phyloP scores from a whole-genome alignment of 92 coral and sea anemone species.

The Montipora capitata region DNA sequence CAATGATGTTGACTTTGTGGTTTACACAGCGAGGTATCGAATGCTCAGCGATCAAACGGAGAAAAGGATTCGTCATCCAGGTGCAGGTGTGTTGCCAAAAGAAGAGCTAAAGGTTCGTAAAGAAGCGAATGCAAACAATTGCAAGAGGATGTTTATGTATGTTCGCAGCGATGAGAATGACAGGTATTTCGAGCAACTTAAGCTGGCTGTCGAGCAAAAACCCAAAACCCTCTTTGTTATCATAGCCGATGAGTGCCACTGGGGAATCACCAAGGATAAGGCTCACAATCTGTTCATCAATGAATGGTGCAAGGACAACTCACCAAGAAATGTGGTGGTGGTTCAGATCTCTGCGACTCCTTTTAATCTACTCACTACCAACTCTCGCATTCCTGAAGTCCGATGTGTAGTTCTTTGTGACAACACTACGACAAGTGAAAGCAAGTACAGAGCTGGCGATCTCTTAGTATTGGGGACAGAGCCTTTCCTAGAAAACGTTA shows the following conservation, averaged over 20 bases:
- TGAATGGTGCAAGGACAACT: slow-evolving; percentile 53
- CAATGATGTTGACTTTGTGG: slow-evolving; percentile 59
- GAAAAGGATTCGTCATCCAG: slow-evolving; percentile 61
- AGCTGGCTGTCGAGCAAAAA: slow-evolving; percentile 19
- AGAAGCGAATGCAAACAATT: no score
- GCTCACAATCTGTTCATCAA: slow-evolving; percentile 64
- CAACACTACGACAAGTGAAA: background rate
- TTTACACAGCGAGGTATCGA: slow-evolving; percentile 69
- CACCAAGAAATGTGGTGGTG: slow-evolving; percentile 55
- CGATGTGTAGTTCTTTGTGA: background rate
- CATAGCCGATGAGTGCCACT: slow-evolving; percentile 72
- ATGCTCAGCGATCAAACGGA: slow-evolving; percentile 78
- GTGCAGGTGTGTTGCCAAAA: slow-evolving; percentile 59
- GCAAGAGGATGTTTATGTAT: slow-evolving; percentile 67
- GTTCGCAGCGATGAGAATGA: slow-evolving; percentile 32
- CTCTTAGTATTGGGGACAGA: background rate
- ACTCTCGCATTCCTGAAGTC: slow-evolving; percentile 60
- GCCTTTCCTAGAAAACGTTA: background rate
- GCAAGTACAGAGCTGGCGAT: slow-evolving; percentile 2
- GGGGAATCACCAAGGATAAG: slow-evolving; percentile 62
- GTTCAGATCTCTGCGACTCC: slow-evolving; percentile 72
- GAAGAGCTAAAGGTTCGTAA: slow-evolving; percentile 2
- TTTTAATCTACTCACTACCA: slow-evolving; percentile 51
- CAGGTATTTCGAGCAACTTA: slow-evolving; percentile 32
- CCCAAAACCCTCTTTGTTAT: slow-evolving; percentile 59